Conservation (phyloP, 2,797 vertebrate genomes). For the Adelosebastes latens region DNA sequence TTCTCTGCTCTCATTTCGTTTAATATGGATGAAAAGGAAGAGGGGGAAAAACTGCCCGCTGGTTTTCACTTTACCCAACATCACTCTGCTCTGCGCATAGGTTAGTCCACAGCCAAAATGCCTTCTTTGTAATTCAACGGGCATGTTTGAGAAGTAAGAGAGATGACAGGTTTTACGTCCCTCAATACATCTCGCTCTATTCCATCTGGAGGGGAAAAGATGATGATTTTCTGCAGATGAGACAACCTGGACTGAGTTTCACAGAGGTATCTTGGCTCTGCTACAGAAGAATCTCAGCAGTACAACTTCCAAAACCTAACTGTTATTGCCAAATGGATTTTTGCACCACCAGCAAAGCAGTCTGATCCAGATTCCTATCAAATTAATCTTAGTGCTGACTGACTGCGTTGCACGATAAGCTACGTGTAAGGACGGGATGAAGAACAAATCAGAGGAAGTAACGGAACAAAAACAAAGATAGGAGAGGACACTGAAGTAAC, state of each 20-base stretch:
- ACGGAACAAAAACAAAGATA: neutral
- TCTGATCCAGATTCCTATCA: slow-evolving; percentile 40
- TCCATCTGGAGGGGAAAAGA: slow-evolving; percentile 26
- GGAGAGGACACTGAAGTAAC: neutral
- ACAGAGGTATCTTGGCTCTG: slow-evolving; percentile 17
- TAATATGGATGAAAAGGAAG: slow-evolving; percentile 30
- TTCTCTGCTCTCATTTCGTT: slow-evolving; percentile 26
- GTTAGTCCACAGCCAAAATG: slow-evolving; percentile 20
- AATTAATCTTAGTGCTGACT: slow-evolving; percentile 41
- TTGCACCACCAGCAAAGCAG: slow-evolving; percentile 19
- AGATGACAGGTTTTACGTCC: slow-evolving; percentile 26
- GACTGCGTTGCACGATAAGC: slow-evolving; percentile 7
- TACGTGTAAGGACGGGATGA: neutral
- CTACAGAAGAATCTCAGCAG: neutral
- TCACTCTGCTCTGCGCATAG: neutral
- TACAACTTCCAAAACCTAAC: slow-evolving; percentile 7
- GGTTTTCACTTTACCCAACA: slow-evolving; percentile 29
- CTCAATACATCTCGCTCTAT: neutral
- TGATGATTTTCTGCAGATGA: slow-evolving; percentile 23
- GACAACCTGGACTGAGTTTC: slow-evolving; percentile 28
- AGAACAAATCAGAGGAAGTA: neutral
- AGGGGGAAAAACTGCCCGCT: slow-evolving; percentile 8
- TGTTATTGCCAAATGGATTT: slow-evolving; percentile 35
- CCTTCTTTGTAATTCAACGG: slow-evolving; percentile 36
- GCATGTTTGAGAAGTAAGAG: slow-evolving; percentile 7